Base-by-base conservation (phyloP, 1,140 invertebrate species). In the Proctacanthus coquilletti region DNA sequence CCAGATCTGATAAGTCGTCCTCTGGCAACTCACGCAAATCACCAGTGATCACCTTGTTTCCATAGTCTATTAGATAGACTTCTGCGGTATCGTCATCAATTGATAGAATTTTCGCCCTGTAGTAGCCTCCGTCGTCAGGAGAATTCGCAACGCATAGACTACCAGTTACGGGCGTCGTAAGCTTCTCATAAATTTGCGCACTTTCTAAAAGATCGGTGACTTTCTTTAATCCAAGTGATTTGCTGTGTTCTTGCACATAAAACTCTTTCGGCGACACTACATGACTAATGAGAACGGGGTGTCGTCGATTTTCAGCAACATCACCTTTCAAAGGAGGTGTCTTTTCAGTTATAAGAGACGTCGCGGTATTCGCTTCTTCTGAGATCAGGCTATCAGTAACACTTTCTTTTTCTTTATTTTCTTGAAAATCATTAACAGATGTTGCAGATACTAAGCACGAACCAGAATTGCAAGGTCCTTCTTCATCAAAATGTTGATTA, bases 21-120 rank as follows among this genome's bases (percentile, higher is more conserved):
- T n/a, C n/a, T 0, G 77, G 75, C 27, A 81, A 45, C 39, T 63
- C 66, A 25, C 67, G 60, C 19, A 81, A 47, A 46, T 71, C 63
- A 11, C 60, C 65, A 0, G 66, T 63, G 3, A 64, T 57, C 10
- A 73, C 67, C 0, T 69, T 70, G 53, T 78, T 79, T 15, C 78
- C 79, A 49, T 79, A 80, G 60, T 83, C 80, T 51, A 80, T 68
- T 45, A 77, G 76, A 6, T 74, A 53, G 2, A 79, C 71, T 59
- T 77, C 71, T 2, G 61, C 69, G 14, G 65, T 71, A 17, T 45
- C 43, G 11, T 37, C 21, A 18, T 66, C 65, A 23, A 71, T 61
- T 1, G 67, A 63, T 21, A 74, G 58, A 14, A 80, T 65, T 45
- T 68, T 64, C 0, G 72, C 77, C 39, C 79, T 63, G 50, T 81